phyloP scores from a whole-genome alignment of 2,113 vertebrate species.

The Camelus bactrianus region DNA sequence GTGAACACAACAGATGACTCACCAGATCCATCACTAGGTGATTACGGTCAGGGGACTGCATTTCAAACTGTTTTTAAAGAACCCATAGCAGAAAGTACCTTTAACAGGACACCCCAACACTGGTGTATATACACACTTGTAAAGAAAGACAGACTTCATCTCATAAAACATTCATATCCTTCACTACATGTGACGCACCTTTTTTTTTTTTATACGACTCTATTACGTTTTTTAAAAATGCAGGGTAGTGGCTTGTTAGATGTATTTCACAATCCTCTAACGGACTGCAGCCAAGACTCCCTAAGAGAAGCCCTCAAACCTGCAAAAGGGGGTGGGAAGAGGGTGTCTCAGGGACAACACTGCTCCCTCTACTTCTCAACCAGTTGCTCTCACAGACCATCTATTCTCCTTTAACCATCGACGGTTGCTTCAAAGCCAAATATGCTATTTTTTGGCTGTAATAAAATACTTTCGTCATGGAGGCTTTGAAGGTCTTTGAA shows the following conservation, averaged over 20 bases:
- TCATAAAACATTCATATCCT: neutral
- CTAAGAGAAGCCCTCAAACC: neutral
- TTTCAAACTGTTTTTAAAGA: neutral
- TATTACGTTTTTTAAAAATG: neutral
- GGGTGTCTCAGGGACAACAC: neutral
- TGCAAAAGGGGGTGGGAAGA: neutral
- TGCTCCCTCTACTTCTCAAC: neutral
- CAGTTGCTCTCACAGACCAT: neutral
- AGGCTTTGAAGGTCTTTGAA: constrained; percentile 72
- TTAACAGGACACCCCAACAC: neutral
- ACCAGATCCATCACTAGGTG: neutral
- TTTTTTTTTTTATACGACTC: neutral
- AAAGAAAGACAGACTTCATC: neutral
- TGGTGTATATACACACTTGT: neutral
- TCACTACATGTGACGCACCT: neutral
- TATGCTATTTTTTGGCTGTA: constrained; percentile 3
- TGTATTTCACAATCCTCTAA: neutral
- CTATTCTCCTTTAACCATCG: neutral
- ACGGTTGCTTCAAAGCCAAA: constrained; percentile 52
- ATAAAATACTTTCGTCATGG: constrained; percentile 48
- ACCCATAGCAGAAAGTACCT: neutral
- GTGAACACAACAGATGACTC: neutral
- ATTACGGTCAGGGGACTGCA: neutral
- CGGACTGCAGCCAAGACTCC: neutral
- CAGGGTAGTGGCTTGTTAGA: neutral